Base-by-base conservation (phyloP, 2,797 vertebrate genomes). In the Coracias cyanogaster region DNA sequence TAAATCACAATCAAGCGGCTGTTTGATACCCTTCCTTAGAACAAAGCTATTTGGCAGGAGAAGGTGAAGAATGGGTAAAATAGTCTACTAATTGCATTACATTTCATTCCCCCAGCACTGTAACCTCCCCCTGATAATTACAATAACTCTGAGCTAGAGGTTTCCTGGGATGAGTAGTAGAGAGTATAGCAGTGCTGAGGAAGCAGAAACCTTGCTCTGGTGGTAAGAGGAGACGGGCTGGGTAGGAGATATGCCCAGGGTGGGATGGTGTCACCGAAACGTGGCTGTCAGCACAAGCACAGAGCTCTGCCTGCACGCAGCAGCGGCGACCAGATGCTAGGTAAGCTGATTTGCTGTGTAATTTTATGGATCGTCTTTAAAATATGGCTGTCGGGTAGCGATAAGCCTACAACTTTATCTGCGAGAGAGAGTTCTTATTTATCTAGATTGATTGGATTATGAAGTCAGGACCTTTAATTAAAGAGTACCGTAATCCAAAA, bases 371-470 rank as follows among this genome's bases (percentile, higher is more conserved):
- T 82, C 33, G 12, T 25, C 83, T 92, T 86, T 76, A 66, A 76
- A 90, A 89, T 35, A 81, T 28, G 77, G 84, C 94, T 96, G 93
- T 11, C 15, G 89, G 91, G 79, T 43, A 76, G 70, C 1, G 90
- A 97, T 95, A 96, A 96, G 93, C 48, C 31, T 35, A 33, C 35
- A n/a, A 64, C 58, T 67, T 90, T 60, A 61, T 86, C 87, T 76
- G 83, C 49, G 51, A 55, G 79, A 91, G 60, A 67, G 78, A 82
- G 90, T 64, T 84, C 85, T 90, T 84, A 71, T 92, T 97, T 96
- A 90, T 94, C 86, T 89, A 77, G 83, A 94, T 92, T 51, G 82
- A 94, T 89, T 89, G 86, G 89, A 85, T 96, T 96, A 89, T 46
- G 33, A 82, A 93, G 83, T 71, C 81, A 58, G 41, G 89, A 74